Evolutionary conservation across 2,888 invertebrate genomes (phyloP).

Genomic region (Tuberolachnus salignus): DNA sequence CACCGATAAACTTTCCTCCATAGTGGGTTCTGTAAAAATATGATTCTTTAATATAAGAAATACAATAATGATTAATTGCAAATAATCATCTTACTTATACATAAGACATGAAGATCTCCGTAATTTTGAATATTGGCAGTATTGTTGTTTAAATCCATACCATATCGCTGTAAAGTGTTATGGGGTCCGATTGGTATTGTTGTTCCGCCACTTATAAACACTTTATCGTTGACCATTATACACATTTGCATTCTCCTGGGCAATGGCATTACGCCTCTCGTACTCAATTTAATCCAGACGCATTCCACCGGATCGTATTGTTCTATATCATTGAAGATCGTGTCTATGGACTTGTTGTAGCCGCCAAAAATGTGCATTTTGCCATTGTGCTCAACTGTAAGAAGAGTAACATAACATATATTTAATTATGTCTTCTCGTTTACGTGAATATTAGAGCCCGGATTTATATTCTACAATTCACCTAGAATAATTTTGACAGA

Average conservation of each 20-base stretch:
- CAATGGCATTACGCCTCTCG: conserved; percentile 69
- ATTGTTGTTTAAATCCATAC: conserved; percentile 74
- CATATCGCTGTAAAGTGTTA: conserved; percentile 61
- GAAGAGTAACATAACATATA: too few species aligned
- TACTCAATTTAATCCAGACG: conserved; percentile 69
- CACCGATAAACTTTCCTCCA: too few species aligned
- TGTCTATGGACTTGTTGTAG: conserved; percentile 76
- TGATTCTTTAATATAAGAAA: too few species aligned
- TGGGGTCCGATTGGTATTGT: conserved; percentile 67
- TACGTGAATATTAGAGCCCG: too few species aligned
- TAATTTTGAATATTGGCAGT: too few species aligned
- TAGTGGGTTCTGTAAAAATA: too few species aligned
- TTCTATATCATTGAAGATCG: conserved; percentile 84
- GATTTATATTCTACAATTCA: too few species aligned
- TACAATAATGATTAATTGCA: not conserved
- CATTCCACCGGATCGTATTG: conserved; percentile 72
- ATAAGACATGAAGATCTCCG: conserved; percentile 81
- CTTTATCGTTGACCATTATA: conserved; percentile 72
- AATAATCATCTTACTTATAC: conserved; percentile 67
- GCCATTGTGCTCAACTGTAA: conserved; percentile 77
- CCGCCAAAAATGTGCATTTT: conserved; percentile 90
- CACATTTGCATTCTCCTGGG: conserved; percentile 80
- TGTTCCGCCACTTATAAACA: conserved; percentile 90
- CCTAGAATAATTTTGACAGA: too few species aligned
- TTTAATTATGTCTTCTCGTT: too few species aligned